Evolutionary conservation across 2,113 vertebrate genomes (phyloP).

Genomic region (Bombycilla garrulus): DNA sequence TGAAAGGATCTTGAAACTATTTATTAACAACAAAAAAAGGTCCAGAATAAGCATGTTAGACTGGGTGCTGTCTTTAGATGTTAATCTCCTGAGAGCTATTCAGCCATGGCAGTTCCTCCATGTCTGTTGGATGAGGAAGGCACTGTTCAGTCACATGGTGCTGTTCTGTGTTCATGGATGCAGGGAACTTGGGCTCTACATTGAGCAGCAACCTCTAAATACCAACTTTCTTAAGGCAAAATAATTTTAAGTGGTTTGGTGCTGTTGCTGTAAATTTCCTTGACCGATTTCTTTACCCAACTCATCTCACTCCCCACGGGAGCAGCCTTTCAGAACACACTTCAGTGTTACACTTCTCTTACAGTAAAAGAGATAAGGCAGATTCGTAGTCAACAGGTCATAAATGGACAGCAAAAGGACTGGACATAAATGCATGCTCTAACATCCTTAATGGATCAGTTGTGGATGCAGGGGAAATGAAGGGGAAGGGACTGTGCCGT

Average conservation of each 20-base stretch:
- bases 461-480: background rate
- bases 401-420: background rate
- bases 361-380: background rate
- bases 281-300: background rate
- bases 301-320: rapidly evolving
- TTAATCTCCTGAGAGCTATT: background rate
- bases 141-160: rapidly evolving
- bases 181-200: background rate
- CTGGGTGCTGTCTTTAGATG: background rate
- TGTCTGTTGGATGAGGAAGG: background rate
- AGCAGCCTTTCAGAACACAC: background rate
- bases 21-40: background rate
- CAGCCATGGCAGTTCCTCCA: rapidly evolving
- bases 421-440: background rate
- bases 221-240: background rate
- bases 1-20: background rate
- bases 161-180: background rate
- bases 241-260: background rate
- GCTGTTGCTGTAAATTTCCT: background rate
- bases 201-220: background rate
- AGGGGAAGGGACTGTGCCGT: background rate
- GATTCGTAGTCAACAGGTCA: background rate
- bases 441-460: background rate
- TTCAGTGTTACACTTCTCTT: background rate
- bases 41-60: background rate